These are phyloP conservation scores for Proteles cristata DNA, from an alignment of 2,113 vertebrate species.

Conservation along the genomic window DNA sequence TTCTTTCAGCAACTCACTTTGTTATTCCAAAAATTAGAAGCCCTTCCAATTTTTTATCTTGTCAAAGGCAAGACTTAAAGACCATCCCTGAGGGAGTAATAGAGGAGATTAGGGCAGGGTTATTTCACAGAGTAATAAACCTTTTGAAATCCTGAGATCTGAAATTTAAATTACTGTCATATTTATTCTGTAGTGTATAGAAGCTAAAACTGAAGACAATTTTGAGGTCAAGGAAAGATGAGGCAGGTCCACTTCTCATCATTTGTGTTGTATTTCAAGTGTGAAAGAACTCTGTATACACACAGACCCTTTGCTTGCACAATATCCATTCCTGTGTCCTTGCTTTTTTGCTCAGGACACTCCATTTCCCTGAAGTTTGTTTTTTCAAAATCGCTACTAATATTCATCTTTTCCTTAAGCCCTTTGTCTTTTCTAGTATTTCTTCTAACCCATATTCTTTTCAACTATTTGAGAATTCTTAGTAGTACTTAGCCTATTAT, in stretches of 20 bases:
- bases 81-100: neutral
- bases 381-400: conserved; percentile 21
- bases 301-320: neutral
- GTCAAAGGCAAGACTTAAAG: neutral
- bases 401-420: neutral
- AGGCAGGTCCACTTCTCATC: neutral
- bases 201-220: conserved; percentile 44
- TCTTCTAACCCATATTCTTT: neutral
- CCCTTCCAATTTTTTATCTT: neutral
- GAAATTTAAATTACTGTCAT: neutral
- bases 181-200: neutral
- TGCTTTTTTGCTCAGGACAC: neutral
- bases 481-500: neutral
- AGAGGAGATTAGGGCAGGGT: neutral
- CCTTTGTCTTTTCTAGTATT: neutral
- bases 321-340: neutral
- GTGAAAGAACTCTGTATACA: neutral
- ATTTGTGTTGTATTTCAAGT: neutral
- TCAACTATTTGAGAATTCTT: conserved; percentile 39
- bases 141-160: conserved; percentile 33
- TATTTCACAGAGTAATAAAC: neutral
- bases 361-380: neutral
- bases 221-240: conserved; percentile 26
- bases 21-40: conserved; percentile 28
- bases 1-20: conserved; percentile 46